phyloP scores from a whole-genome alignment of 92 coral and sea anemone species.

The Anthopleura xanthogrammica region DNA sequence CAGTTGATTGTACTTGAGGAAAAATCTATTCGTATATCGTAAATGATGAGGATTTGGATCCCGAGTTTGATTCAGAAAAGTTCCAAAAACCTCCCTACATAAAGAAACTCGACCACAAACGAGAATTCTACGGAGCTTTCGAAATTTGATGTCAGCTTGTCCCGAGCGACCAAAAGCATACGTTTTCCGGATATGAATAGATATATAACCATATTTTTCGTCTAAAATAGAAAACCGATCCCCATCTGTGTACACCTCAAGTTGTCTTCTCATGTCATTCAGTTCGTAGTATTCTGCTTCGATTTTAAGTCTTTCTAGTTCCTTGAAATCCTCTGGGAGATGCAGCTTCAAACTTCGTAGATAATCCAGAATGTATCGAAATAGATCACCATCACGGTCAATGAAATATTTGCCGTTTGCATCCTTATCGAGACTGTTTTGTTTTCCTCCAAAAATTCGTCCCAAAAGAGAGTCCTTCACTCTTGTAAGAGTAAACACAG shows the following conservation, averaged over 20 bases:
- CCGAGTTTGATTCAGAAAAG: conserved; percentile 76
- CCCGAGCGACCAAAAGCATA: conserved; percentile 88
- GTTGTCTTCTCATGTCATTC: conserved; percentile 59
- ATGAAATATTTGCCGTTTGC: conserved; percentile 81
- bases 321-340: conserved; percentile 75
- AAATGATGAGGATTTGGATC: conserved; percentile 78
- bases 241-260: conserved; percentile 46
- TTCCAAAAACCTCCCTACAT: conserved; percentile 85
- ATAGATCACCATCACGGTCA: conserved; percentile 88
- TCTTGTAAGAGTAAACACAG: conserved; percentile 83
- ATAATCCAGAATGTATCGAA: conserved; percentile 80
- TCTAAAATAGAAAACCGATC: conserved; percentile 42
- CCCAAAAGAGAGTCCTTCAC: conserved; percentile 80
- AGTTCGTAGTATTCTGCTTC: conserved; percentile 89
- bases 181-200: conserved; percentile 77
- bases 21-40: conserved; percentile 90
- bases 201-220: conserved; percentile 73
- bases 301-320: conserved; percentile 66
- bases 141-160: conserved; percentile 82
- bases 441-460: conserved; percentile 82
- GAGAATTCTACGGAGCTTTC: conserved; percentile 80
- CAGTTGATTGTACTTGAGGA: conserved; percentile 76
- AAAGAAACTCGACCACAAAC: conserved; percentile 85
- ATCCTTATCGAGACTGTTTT: conserved; percentile 58
- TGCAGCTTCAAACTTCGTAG: conserved; percentile 69